Conservation (phyloP, 2,888 invertebrate genomes). For the Euphydryas editha region DNA sequence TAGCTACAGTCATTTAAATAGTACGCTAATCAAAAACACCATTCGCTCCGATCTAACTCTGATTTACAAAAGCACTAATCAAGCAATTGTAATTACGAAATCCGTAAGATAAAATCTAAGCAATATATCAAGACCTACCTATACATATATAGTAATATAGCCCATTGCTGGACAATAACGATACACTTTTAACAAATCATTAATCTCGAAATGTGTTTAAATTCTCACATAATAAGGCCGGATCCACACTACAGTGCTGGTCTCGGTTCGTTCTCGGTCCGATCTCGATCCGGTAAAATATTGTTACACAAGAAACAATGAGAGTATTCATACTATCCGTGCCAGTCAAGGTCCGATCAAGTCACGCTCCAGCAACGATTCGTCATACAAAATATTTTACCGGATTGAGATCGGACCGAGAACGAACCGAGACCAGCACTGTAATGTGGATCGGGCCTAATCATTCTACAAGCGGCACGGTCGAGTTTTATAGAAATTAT, state of each 20-base stretch:
- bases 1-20: conserved; percentile 17
- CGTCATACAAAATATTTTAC: too few relatives aligned
- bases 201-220: conserved; percentile 24
- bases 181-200: conserved; percentile 13
- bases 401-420: too few relatives aligned
- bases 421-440: too few relatives aligned
- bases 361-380: too few relatives aligned
- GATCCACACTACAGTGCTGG: too few relatives aligned
- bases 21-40: conserved; percentile 22
- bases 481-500: not conserved
- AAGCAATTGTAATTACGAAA: conserved; percentile 34
- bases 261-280: too few relatives aligned
- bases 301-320: too few relatives aligned
- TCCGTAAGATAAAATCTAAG: conserved; percentile 23
- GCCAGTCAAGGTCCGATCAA: too few relatives aligned
- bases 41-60: conserved; percentile 19
- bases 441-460: too few relatives aligned
- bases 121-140: conserved; percentile 44
- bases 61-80: conserved; percentile 32
- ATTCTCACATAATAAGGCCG: not conserved
- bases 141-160: not conserved
- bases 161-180: conserved; percentile 24
- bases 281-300: too few relatives aligned
- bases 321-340: too few relatives aligned
- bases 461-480: not conserved